Evolutionary conservation across 2,888 invertebrate genomes (phyloP).

Genomic region (Leptinotarsa haldemani): DNA sequence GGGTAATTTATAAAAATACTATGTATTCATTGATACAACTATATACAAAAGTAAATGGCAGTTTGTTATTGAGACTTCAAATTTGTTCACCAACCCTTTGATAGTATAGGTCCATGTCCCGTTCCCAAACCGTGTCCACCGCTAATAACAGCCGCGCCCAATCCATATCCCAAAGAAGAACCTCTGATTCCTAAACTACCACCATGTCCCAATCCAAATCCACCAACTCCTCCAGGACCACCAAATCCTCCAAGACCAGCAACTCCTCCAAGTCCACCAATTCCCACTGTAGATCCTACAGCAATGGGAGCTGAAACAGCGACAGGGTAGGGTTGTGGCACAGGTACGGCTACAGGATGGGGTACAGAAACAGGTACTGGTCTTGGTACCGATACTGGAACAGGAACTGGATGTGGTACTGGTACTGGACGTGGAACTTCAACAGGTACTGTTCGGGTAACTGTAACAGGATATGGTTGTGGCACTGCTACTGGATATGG

Average conservation of each 20-base stretch:
- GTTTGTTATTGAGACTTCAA: neutral
- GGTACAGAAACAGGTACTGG: constrained; percentile 57
- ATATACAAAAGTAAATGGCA: constrained; percentile 27
- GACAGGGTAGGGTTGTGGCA: constrained; percentile 51
- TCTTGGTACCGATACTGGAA: constrained; percentile 54
- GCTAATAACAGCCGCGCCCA: constrained; percentile 25
- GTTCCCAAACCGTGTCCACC: constrained; percentile 27
- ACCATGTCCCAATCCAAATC: constrained; percentile 28
- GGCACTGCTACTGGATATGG: constrained; percentile 64
- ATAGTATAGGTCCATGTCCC: constrained; percentile 27
- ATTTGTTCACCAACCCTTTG: constrained; percentile 28
- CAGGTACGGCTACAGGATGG: constrained; percentile 52
- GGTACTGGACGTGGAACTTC: constrained; percentile 57
- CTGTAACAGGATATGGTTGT: constrained; percentile 65
- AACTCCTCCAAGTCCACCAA: constrained; percentile 41
- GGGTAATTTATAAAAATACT: neutral
- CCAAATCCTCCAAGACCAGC: constrained; percentile 20
- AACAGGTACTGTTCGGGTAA: constrained; percentile 62
- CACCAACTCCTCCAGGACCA: constrained; percentile 30
- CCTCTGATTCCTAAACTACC: neutral
- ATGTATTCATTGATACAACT: constrained; percentile 20
- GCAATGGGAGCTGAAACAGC: constrained; percentile 42
- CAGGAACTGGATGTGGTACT: constrained; percentile 54
- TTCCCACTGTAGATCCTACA: constrained; percentile 41
- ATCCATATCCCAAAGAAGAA: constrained; percentile 32